Evolutionary conservation across 2,113 vertebrate genomes (phyloP), one percentile per base, ranked within the genome.

Genomic region (Neolamprologus kungweensis): DNA sequence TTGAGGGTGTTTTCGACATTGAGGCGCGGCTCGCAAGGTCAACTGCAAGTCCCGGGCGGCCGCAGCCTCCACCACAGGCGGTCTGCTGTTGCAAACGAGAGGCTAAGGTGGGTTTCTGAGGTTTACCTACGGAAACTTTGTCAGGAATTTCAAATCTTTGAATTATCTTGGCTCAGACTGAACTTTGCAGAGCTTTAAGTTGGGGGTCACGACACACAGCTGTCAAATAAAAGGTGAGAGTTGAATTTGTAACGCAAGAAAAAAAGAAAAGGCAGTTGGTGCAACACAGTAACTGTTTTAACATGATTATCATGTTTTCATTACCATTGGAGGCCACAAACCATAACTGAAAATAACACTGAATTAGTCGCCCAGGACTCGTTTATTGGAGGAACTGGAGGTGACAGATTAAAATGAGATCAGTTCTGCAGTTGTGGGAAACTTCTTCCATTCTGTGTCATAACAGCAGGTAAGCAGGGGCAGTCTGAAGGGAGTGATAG

Each of bases 381-480:
- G 1, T 75, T 50, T 75, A 28, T 50, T 75, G 12, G 16, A 78
- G 45, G 17, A 26, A 57, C 10, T 54, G 31, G 47, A 60, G 3
- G 28, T 82, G 79, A 86, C n/a, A 81, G 42, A 63, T 31, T 9
- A 14, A 84, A 79, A 50, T 58, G 23, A 55, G 33, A 83, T 81
- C n/a, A 8, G 40, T 47, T 50, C 73, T 78, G 26, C 45, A 51
- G 45, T 33, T 51, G 45, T 42, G 57, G 65, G 80, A 11, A 83
- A 78, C 37, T 16, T 80, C 84, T 93, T 88, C 40, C 19, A 60
- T 21, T 31, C 14, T 19, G 60, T n/a, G 50, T 85, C 37, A 83
- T 19, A 86, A 79, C 84, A 86, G 80, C 82, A 82, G 80, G 58
- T 21, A 54, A 60, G 33, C 65, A 51, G 80, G 53, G 57, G 23